Percentiles rank a stretch among this genome's conserved stretches.
phyloP scores from a whole-genome alignment of 2,888 invertebrate genomes.

The Tineola bisselliella region DNA sequence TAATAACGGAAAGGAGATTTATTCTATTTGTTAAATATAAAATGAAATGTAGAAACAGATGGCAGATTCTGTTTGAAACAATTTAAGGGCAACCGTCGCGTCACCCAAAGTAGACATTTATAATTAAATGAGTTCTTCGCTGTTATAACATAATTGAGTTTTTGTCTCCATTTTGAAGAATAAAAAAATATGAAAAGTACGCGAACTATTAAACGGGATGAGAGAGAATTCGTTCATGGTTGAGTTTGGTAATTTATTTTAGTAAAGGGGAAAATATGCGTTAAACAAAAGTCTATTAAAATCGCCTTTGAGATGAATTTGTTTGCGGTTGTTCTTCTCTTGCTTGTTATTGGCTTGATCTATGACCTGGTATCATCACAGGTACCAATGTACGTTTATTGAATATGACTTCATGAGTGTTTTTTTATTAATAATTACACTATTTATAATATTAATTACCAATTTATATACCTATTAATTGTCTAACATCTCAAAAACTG shows the following conservation, averaged over 20 bases:
- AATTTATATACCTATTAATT: too few relatives aligned
- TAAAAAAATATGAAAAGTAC: background rate
- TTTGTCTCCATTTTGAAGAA: constrained; percentile 6
- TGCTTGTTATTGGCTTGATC: too few relatives aligned
- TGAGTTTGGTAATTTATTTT: constrained; percentile 9
- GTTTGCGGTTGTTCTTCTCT: background rate
- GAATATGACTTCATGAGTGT: too few relatives aligned
- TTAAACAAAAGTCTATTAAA: background rate
- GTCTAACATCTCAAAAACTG: too few relatives aligned
- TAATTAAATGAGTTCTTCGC: constrained; percentile 10
- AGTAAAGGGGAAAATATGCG: constrained; percentile 10
- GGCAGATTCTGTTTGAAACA: background rate
- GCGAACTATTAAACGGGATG: background rate
- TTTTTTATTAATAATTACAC: too few relatives aligned
- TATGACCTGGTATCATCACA: too few relatives aligned
- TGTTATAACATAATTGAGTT: constrained; percentile 15
- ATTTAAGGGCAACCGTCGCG: background rate
- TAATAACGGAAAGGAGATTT: too few relatives aligned
- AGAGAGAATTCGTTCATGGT: background rate
- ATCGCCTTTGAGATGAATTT: background rate
- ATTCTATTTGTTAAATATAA: background rate
- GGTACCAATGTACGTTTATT: too few relatives aligned
- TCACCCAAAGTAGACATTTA: constrained; percentile 8
- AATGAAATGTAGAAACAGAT: background rate
- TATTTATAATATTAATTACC: too few relatives aligned